Percentiles rank a stretch among this genome's conserved stretches.
Evolutionary conservation across 1,140 invertebrate species (phyloP).

Genomic region (Diuraphis noxia): DNA sequence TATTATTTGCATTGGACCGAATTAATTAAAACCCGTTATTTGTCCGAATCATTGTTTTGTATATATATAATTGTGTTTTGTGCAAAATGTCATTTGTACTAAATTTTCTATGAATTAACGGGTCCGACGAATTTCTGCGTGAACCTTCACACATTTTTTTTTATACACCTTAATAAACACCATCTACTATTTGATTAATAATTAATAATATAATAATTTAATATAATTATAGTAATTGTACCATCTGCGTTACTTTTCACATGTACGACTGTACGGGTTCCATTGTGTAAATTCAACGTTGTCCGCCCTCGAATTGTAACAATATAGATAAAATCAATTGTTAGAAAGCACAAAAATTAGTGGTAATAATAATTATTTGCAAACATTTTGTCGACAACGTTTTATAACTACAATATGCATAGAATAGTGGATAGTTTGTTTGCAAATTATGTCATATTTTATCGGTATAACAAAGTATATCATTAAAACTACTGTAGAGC

Average conservation of each 20-base stretch:
- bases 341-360: not conserved
- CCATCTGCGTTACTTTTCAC: not conserved
- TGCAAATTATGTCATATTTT: not conserved
- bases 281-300: not conserved
- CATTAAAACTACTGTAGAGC: not conserved
- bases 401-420: too few relatives aligned
- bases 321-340: not conserved
- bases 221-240: not conserved
- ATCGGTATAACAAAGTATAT: not conserved
- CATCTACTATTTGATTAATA: not conserved
- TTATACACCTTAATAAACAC: not conserved
- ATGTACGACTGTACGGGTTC: not conserved
- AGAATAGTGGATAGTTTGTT: not conserved
- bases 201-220: conserved; percentile 13
- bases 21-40: conserved; percentile 20
- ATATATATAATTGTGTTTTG: not conserved
- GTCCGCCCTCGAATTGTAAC: not conserved
- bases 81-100: not conserved
- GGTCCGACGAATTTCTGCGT: not conserved
- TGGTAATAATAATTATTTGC: not conserved
- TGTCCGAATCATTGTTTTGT: not conserved
- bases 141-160: not conserved
- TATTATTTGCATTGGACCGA: not conserved
- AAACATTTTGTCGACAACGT: not conserved
- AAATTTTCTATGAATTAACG: not conserved